phyloP scores from a whole-genome alignment of 2,797 vertebrate species.

The Crocidura indochinensis region DNA sequence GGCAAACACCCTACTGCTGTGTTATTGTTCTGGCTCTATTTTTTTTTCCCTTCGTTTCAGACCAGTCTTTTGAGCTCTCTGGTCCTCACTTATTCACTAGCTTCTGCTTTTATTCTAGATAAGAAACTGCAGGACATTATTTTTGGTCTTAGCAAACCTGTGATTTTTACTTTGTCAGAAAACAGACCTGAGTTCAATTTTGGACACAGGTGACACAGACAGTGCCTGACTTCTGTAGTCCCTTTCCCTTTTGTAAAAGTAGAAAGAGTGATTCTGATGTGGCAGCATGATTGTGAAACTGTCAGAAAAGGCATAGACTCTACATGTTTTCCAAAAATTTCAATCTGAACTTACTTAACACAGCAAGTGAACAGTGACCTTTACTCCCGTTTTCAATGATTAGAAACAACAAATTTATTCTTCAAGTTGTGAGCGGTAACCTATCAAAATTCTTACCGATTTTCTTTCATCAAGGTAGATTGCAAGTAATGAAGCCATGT shows the following conservation, averaged over 20 bases:
- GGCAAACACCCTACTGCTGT: no score
- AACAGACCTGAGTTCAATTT: constrained; percentile 35
- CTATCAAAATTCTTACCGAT: constrained; percentile 18
- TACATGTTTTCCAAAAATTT: constrained; percentile 5
- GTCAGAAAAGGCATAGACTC: neutral
- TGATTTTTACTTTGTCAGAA: neutral
- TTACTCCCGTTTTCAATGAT: constrained; percentile 47
- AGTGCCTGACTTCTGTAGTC: constrained; percentile 4
- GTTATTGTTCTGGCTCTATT: no score
- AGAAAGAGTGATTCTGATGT: constrained; percentile 12
- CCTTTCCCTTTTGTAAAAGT: constrained; percentile 7
- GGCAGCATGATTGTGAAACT: neutral
- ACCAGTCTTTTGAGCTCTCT: neutral
- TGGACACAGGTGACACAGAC: neutral
- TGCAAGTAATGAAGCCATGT: constrained; percentile 22
- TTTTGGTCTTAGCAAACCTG: neutral
- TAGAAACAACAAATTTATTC: neutral
- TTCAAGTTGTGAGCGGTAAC: neutral
- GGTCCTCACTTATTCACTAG: neutral
- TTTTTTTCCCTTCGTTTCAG: neutral
- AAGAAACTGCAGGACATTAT: neutral
- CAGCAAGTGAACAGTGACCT: neutral
- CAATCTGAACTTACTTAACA: neutral
- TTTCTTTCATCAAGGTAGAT: neutral
- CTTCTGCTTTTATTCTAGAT: neutral